Conservation (phyloP, 2,113 vertebrate genomes). For the Patagioenas fasciata region DNA sequence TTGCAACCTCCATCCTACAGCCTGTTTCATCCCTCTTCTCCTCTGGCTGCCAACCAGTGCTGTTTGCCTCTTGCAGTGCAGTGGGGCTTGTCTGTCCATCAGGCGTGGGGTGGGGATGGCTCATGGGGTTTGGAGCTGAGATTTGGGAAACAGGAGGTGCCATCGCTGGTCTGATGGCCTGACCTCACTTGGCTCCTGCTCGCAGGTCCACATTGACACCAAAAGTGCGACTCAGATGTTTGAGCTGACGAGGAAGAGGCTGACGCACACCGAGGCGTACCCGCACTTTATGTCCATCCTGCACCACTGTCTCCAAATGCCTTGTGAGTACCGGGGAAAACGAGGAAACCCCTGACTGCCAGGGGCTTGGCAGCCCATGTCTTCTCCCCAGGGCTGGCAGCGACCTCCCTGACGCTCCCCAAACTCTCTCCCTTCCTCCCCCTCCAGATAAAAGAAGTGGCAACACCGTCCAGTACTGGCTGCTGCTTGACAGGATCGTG, state of each 20-base stretch:
- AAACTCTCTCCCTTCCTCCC: background rate
- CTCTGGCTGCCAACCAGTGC: background rate
- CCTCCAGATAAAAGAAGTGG: conserved; percentile 92
- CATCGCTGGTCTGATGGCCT: rapidly evolving
- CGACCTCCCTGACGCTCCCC: background rate
- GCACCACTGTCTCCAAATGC: conserved; percentile 99
- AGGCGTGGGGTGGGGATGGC: background rate
- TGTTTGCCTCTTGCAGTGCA: background rate
- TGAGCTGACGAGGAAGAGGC: conserved; percentile 93
- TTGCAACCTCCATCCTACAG: background rate
- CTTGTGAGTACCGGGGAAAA: conserved; percentile 82
- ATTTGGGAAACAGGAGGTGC: rapidly evolving
- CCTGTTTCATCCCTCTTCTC: background rate
- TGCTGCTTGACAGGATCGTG: conserved; percentile 94
- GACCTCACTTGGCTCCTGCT: background rate
- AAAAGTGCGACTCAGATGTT: conserved; percentile 98
- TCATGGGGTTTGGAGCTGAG: background rate
- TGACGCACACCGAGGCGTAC: conserved; percentile 95
- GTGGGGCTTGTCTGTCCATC: background rate
- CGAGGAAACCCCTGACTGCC: rapidly evolving
- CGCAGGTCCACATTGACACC: conserved; percentile 93
- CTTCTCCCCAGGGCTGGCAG: rapidly evolving
- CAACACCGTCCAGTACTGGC: conserved; percentile 98
- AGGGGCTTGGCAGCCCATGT: background rate
- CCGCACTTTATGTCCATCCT: conserved; percentile 98